phyloP scores from a whole-genome alignment of 2,113 vertebrate genomes.

The Craseonycteris thonglongyai region DNA sequence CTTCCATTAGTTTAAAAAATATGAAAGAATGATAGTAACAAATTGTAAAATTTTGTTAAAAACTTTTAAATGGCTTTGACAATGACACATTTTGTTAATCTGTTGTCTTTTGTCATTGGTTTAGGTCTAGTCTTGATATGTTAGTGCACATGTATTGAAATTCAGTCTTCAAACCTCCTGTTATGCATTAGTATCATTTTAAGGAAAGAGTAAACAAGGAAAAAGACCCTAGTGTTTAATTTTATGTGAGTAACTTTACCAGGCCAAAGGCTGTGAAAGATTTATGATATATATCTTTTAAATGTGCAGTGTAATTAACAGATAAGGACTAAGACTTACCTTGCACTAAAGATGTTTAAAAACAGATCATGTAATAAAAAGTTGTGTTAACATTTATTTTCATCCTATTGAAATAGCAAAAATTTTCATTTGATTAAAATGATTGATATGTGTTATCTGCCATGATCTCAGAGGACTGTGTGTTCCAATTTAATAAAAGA shows the following conservation, averaged over 20 bases:
- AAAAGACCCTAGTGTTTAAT: not conserved
- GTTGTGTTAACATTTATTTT: slow-evolving; percentile 8
- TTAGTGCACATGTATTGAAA: slow-evolving; percentile 29
- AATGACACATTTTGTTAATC: not conserved
- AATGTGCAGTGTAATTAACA: not conserved
- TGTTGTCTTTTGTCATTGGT: not conserved
- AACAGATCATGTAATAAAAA: not conserved
- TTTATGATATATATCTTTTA: slow-evolving; percentile 57
- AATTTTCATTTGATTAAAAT: not conserved
- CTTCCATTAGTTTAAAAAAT: not conserved
- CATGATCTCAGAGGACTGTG: not conserved
- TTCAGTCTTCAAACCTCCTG: not conserved
- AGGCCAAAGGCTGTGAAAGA: slow-evolving; percentile 39
- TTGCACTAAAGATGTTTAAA: slow-evolving; percentile 13
- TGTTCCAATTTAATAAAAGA: not conserved
- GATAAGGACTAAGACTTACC: slow-evolving; percentile 1
- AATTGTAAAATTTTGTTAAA: not conserved
- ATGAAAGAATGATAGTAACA: not conserved
- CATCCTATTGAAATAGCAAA: not conserved
- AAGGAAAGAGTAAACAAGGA: not conserved
- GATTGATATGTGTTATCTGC: not conserved
- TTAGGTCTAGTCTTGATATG: not conserved
- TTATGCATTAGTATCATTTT: not conserved
- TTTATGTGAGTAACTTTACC: slow-evolving; percentile 52
- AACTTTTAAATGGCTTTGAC: not conserved